These are phyloP conservation scores for Lomographa bimaculata DNA, from an alignment of 2,888 invertebrate genomes.

Conservation along the genomic window DNA sequence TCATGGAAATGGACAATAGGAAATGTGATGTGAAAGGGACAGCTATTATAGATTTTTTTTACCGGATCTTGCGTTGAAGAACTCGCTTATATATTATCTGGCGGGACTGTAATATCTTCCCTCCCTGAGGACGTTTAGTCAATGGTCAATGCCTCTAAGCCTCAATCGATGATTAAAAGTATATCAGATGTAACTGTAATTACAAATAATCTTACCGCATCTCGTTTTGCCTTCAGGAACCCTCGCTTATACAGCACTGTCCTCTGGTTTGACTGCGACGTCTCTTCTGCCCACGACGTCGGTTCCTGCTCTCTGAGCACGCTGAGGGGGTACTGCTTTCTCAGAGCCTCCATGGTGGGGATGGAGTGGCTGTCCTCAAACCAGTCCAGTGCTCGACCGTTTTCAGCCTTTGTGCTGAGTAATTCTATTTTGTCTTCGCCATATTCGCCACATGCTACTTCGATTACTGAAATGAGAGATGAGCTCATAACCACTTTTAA, in stretches of 20 bases:
- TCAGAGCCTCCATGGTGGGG: slow-evolving; percentile 81
- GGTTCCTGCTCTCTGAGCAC: slow-evolving; percentile 65
- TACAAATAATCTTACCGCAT: slow-evolving; percentile 87
- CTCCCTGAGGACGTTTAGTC: no score
- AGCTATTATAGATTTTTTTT: no score
- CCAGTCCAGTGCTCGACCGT: slow-evolving; percentile 88
- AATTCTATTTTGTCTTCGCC: slow-evolving; percentile 90
- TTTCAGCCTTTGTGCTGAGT: slow-evolving; percentile 86
- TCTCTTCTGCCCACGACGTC: slow-evolving; percentile 84
- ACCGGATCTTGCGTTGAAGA: no score
- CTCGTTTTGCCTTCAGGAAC: slow-evolving; percentile 88
- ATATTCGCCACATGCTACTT: slow-evolving; percentile 95
- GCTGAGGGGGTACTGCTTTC: slow-evolving; percentile 81
- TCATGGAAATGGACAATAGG: no score
- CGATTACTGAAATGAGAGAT: slow-evolving; percentile 87
- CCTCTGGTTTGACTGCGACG: slow-evolving; percentile 88
- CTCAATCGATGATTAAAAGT: no score
- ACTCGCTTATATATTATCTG: no score
- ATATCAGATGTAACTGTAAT: no score
- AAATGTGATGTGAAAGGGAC: no score
- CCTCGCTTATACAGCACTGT: slow-evolving; percentile 88
- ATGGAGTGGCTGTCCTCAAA: slow-evolving; percentile 84
- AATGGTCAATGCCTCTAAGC: no score
- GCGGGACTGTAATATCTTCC: no score
- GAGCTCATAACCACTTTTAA: no score